These are phyloP conservation scores for Anguilla megastoma DNA, from an alignment of 2,797 vertebrate species.

Conservation along the genomic window DNA sequence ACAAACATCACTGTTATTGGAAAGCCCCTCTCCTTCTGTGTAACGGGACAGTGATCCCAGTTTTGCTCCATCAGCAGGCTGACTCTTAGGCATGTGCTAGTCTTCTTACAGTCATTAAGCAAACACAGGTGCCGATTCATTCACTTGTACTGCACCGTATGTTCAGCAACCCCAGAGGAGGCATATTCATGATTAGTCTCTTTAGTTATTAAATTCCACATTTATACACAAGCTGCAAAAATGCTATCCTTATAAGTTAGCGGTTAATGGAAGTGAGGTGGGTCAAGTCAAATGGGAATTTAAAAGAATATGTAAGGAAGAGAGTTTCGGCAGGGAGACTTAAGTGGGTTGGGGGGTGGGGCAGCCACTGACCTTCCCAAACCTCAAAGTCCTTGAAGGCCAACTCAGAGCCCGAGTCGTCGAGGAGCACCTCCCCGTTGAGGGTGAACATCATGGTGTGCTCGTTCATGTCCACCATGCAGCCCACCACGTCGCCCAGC, in stretches of 20 bases:
- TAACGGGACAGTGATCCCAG: constrained; percentile 16
- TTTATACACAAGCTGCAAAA: background rate
- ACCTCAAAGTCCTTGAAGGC: constrained; percentile 94
- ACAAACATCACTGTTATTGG: background rate
- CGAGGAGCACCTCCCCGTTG: constrained; percentile 91
- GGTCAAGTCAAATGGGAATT: background rate
- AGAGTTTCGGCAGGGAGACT: background rate
- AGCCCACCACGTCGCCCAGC: constrained; percentile 87
- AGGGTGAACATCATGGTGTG: constrained; percentile 96
- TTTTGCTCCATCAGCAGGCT: constrained; percentile 37
- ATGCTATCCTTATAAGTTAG: background rate
- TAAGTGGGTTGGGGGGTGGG: background rate
- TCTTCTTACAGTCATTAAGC: constrained; percentile 25
- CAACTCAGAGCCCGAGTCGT: constrained; percentile 91
- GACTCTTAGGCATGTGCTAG: constrained; percentile 23
- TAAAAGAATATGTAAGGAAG: background rate
- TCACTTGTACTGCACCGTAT: constrained; percentile 15
- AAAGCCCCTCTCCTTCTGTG: constrained; percentile 17
- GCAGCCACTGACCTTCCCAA: constrained; percentile 79
- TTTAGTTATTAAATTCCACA: background rate
- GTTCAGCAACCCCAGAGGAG: background rate
- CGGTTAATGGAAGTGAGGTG: background rate
- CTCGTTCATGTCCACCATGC: constrained; percentile 93
- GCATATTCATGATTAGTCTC: constrained; percentile 4
- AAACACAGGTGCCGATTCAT: constrained; percentile 12